Percentiles rank a stretch among this genome's conserved stretches.
phyloP scores from a whole-genome alignment of 2,888 invertebrate species.

The Spodoptera picta region DNA sequence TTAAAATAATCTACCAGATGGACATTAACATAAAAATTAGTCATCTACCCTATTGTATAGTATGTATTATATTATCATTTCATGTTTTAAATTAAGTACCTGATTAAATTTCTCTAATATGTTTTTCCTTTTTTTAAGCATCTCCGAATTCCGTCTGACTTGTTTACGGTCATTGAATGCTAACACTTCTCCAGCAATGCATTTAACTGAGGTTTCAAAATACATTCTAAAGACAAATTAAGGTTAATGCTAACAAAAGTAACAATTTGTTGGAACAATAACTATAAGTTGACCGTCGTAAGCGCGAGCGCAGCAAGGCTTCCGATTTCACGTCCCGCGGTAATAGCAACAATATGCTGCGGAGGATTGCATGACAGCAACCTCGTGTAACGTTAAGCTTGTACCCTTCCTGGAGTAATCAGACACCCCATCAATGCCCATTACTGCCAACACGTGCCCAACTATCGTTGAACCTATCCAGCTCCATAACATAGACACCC shows the following conservation, averaged over 20 bases:
- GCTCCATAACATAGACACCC: constrained; percentile 1
- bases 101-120: no score
- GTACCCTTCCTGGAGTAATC: constrained; percentile 28
- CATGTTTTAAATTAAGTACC: no score
- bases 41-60: no score
- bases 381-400: constrained; percentile 18
- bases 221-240: constrained; percentile 13
- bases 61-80: no score
- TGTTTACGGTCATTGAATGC: no score
- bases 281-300: constrained; percentile 2
- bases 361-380: constrained; percentile 36
- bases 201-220: background rate
- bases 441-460: constrained; percentile 6
- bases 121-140: no score
- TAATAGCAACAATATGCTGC: constrained; percentile 29
- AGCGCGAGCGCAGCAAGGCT: constrained; percentile 3
- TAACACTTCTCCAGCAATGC: no score
- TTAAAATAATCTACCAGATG: no score
- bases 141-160: no score
- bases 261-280: constrained; percentile 25
- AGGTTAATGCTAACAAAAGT: constrained; percentile 21
- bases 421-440: constrained; percentile 28
- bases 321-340: constrained; percentile 25
- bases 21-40: no score
- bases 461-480: constrained; percentile 11